phyloP scores from a whole-genome alignment of 2,888 invertebrate species.

The Stratiomys singularior region DNA sequence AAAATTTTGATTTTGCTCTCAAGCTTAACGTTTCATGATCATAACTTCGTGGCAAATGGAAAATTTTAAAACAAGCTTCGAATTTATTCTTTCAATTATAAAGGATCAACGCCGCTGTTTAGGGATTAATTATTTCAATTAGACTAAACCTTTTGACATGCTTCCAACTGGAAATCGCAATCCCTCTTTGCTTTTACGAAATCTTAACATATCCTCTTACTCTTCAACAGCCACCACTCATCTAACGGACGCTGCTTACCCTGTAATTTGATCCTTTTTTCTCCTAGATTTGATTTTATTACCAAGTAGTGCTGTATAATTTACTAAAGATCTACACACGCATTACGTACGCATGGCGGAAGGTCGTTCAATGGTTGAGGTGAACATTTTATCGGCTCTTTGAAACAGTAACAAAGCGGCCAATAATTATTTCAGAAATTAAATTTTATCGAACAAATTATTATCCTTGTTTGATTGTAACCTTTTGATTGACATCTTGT shows the following conservation, averaged over 20 bases:
- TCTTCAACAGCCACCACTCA: neutral
- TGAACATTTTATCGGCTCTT: neutral
- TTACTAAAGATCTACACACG: neutral
- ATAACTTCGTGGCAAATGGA: too few relatives aligned
- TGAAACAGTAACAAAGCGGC: constrained; percentile 1
- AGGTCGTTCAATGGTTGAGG: neutral
- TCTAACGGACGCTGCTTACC: neutral
- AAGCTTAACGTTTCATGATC: too few relatives aligned
- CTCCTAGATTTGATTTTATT: constrained; percentile 6
- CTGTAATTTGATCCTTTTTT: constrained; percentile 32
- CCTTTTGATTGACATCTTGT: constrained; percentile 23
- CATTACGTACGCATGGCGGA: neutral
- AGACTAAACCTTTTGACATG: constrained; percentile 30
- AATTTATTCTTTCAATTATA: constrained; percentile 3
- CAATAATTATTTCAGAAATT: constrained; percentile 26
- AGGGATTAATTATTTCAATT: constrained; percentile 48
- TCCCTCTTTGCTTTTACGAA: neutral
- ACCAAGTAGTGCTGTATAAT: neutral
- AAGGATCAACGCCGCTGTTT: constrained; percentile 7
- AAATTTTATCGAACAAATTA: constrained; percentile 29
- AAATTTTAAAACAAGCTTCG: too few relatives aligned
- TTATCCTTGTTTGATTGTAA: constrained; percentile 18
- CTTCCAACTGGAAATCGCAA: neutral
- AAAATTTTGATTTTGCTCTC: too few relatives aligned
- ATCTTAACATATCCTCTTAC: neutral